Evolutionary conservation across 2,113 vertebrate genomes (phyloP), one percentile per base, ranked within the genome.

Genomic region (Megaleporinus macrocephalus): DNA sequence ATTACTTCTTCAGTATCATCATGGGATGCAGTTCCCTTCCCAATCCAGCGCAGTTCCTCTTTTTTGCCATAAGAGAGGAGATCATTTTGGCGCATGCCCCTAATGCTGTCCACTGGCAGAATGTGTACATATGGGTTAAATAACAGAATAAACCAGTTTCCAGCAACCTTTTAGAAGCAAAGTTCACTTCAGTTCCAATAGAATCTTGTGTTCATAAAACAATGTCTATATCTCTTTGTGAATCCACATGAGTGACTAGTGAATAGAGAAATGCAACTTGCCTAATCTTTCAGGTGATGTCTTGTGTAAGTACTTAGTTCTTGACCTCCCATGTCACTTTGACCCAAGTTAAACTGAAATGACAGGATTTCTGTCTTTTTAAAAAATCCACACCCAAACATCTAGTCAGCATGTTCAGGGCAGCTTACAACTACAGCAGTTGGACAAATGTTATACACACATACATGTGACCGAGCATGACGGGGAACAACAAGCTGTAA

Each of bases 321-420:
- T 81, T 89, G 82, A 29, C 20, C 87, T 57, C 92, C 91, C 92
- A 93, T 93, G 33, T 94, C 92, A 0, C 92, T 93, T 88, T 36
- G 3, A 36, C 71, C 92, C 93, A 0, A 93, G 94, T 68, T 94
- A 91, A 81, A 95, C 18, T 0, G 89, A 90, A 69, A 88, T 84
- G 0, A 89, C 91, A 63, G 93, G 84, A 83, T 93, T 91, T 36
- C 90, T 86, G 0, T 89, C 85, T 4, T 86, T 82, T 27, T 55
- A 16, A 0, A 92, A 90, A 16, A n/a, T 88, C 89, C 76, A 91
- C 82, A 41, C 91, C 82, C 87, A 93, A 91, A 85, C 90, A 93
- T 76, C 69, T 62, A 26, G 92, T 94, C 51, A 94, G 85, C 93
- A 93, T 95, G 76, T 95, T 94, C 57, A 95, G 88, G 13, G 93